Conservation (phyloP, 2,797 vertebrate species). For the Halcyon leucocephala region DNA sequence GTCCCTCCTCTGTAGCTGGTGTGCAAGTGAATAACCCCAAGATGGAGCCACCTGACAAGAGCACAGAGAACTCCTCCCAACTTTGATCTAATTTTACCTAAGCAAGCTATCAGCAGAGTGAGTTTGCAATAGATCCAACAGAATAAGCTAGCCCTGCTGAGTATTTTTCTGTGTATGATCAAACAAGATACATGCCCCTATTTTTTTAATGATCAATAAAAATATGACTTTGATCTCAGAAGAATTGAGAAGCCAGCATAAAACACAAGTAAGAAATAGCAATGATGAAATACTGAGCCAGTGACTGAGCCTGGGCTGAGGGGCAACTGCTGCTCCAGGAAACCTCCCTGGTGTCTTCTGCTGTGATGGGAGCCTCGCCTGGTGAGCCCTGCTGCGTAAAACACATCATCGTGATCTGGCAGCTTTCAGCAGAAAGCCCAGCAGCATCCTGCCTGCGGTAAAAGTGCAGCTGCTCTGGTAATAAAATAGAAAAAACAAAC, state of each 20-base stretch:
- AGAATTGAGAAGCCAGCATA: constrained; percentile 14
- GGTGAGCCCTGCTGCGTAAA: constrained; percentile 19
- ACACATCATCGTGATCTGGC: neutral
- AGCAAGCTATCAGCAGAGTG: constrained; percentile 15
- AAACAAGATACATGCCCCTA: neutral
- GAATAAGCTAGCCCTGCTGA: neutral
- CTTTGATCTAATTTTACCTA: constrained; percentile 41
- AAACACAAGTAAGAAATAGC: constrained; percentile 22
- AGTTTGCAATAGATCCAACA: neutral
- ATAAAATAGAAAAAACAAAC: constrained; percentile 11
- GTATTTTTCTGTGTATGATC: constrained; percentile 12
- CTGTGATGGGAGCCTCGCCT: neutral
- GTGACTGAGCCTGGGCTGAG: neutral
- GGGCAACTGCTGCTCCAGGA: neutral
- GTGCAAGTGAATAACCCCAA: neutral
- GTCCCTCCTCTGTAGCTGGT: neutral
- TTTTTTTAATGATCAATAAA: constrained; percentile 20
- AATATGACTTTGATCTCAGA: constrained; percentile 18
- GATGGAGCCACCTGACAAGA: constrained; percentile 15
- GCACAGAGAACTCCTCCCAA: constrained; percentile 1
- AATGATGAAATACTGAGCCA: neutral
- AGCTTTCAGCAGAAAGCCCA: constrained; percentile 42
- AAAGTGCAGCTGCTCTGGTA: constrained; percentile 18
- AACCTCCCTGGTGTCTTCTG: neutral
- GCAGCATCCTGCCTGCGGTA: neutral